These are phyloP conservation scores for Pagetopsis macropterus DNA, from an alignment of 2,797 vertebrate species.

Conservation along the genomic window DNA sequence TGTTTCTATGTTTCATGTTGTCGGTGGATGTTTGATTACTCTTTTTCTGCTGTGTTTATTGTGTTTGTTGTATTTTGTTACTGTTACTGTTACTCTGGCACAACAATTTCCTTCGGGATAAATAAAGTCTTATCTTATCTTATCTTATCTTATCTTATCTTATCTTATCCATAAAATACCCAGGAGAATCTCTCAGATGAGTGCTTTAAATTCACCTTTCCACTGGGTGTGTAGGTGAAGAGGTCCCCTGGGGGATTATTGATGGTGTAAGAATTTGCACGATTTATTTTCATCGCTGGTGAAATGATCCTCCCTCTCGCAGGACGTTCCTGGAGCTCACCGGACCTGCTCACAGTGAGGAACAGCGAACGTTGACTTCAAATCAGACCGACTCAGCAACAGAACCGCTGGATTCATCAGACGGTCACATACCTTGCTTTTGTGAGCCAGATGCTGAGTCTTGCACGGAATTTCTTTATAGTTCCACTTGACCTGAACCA, in stretches of 20 bases:
- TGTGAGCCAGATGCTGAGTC: constrained; percentile 92
- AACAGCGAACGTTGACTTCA: constrained; percentile 4
- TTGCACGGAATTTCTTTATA: constrained; percentile 93
- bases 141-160: too few relatives aligned
- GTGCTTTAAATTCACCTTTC: constrained; percentile 81
- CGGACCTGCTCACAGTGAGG: constrained; percentile 79
- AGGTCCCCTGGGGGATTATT: constrained; percentile 92
- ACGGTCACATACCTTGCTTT: constrained; percentile 86
- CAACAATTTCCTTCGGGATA: too few relatives aligned
- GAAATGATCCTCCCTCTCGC: constrained; percentile 85
- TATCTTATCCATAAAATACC: background rate
- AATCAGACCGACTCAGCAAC: background rate
- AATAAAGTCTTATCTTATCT: too few relatives aligned
- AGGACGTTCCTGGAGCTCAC: constrained; percentile 86
- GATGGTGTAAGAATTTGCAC: constrained; percentile 88
- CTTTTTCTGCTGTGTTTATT: too few relatives aligned
- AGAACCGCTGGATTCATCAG: background rate
- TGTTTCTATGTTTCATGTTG: too few relatives aligned
- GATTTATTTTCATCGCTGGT: constrained; percentile 88
- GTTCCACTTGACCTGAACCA: constrained; percentile 93
- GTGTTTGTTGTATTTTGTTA: too few relatives aligned
- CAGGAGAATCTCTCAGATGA: background rate
- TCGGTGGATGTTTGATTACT: too few relatives aligned
- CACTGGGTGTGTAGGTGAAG: constrained; percentile 87
- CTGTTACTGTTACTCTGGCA: too few relatives aligned